Conservation (phyloP, 2,888 invertebrate genomes). For the Alloplasta piceator region DNA sequence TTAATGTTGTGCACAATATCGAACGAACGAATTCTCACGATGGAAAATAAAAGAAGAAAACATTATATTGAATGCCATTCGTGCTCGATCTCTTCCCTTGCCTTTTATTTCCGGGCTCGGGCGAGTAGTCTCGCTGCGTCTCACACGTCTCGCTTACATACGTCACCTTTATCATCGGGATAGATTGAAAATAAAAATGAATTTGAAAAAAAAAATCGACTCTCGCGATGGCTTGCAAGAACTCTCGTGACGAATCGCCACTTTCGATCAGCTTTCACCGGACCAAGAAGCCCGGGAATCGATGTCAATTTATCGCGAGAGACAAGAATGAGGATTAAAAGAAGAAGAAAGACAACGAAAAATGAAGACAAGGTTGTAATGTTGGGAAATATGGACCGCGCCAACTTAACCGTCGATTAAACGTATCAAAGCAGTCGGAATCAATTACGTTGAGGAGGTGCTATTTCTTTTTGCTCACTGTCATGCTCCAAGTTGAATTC, state of each 20-base stretch:
- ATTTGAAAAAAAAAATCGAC: constrained; percentile 48
- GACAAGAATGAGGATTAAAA: constrained; percentile 37
- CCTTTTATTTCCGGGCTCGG: constrained; percentile 10
- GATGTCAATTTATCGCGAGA: constrained; percentile 58
- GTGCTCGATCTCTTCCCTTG: constrained; percentile 12
- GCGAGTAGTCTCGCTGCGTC: constrained; percentile 14
- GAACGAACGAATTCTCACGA: neutral
- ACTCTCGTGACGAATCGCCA: constrained; percentile 61
- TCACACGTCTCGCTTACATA: constrained; percentile 11
- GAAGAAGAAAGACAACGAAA: constrained; percentile 47
- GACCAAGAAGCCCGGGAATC: constrained; percentile 51
- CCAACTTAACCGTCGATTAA: no score
- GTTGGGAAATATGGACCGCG: no score
- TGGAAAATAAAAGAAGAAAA: neutral
- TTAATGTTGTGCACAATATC: neutral
- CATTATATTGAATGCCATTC: neutral
- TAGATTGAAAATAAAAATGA: neutral
- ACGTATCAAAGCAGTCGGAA: no score
- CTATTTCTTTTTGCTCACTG: no score
- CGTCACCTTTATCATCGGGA: constrained; percentile 29
- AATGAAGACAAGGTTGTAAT: no score
- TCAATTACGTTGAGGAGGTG: no score
- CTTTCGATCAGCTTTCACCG: constrained; percentile 69
- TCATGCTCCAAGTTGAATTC: no score
- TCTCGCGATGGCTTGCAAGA: constrained; percentile 49